Conservation (phyloP, 2,888 invertebrate species). For the Eumacrocentrus americanus region DNA sequence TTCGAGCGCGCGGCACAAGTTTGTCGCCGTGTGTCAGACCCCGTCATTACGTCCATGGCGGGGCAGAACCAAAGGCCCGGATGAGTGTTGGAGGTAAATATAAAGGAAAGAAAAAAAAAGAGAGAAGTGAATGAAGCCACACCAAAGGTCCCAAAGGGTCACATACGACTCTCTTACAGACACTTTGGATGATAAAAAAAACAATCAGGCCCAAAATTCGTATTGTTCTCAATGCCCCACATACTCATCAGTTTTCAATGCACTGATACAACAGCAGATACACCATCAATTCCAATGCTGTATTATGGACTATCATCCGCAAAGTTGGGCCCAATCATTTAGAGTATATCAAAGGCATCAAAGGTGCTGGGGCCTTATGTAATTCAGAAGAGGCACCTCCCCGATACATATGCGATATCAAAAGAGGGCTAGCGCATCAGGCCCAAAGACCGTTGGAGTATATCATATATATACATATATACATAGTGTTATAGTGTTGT, state of each 20-base stretch:
- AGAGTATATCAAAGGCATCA: too few relatives aligned
- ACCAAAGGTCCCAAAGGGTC: constrained; percentile 19
- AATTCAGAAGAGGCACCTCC: not conserved
- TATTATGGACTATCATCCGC: too few relatives aligned
- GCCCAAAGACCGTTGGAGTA: not conserved
- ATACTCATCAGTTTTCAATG: too few relatives aligned
- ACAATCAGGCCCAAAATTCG: not conserved
- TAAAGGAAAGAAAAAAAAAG: constrained; percentile 3
- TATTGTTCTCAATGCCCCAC: not conserved
- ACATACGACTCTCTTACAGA: not conserved
- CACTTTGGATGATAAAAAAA: not conserved
- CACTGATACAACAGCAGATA: not conserved
- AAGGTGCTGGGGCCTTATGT: not conserved
- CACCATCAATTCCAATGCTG: too few relatives aligned
- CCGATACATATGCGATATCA: too few relatives aligned
- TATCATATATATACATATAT: not conserved
- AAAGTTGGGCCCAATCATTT: too few relatives aligned
- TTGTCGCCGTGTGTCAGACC: constrained; percentile 13
- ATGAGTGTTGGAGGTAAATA: constrained; percentile 7
- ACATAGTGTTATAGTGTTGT: constrained; percentile 10
- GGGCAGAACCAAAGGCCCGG: not conserved
- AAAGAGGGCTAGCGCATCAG: not conserved
- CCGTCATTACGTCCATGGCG: constrained; percentile 19
- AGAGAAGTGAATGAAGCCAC: constrained; percentile 1
- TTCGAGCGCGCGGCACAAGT: not conserved